These are phyloP conservation scores for Pimpla rufipes DNA, from an alignment of 2,888 invertebrate species.

Conservation along the genomic window DNA sequence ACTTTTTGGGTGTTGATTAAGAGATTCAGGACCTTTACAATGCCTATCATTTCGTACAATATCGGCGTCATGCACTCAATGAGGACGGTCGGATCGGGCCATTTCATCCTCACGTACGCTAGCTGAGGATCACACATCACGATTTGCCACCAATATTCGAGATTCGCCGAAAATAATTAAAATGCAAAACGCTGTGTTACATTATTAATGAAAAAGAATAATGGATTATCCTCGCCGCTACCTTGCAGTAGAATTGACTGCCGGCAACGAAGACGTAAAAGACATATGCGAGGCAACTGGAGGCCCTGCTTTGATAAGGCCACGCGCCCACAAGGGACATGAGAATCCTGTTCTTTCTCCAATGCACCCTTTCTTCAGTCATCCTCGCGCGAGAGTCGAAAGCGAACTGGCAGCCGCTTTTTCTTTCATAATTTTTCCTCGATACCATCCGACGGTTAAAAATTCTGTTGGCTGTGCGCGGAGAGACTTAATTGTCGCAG, in stretches of 20 bases:
- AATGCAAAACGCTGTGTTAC: no score
- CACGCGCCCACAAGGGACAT: background rate
- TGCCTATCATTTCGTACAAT: background rate
- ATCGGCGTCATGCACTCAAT: background rate
- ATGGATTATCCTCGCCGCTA: no score
- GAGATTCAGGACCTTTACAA: constrained; percentile 28
- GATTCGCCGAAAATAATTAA: no score
- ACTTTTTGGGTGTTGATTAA: background rate
- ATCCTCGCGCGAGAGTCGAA: background rate
- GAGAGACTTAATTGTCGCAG: background rate
- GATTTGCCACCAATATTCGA: background rate
- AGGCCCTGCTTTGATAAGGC: constrained; percentile 6
- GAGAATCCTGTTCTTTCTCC: background rate
- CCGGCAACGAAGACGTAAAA: background rate
- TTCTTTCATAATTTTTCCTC: no score
- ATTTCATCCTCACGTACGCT: constrained; percentile 13
- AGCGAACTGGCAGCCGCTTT: no score
- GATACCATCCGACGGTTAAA: background rate
- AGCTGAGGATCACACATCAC: background rate
- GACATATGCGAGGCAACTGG: background rate
- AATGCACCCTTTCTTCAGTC: background rate
- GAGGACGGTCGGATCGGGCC: constrained; percentile 4
- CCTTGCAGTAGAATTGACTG: constrained; percentile 4
- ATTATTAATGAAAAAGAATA: no score
- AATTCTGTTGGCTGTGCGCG: constrained; percentile 11